Percentiles rank a stretch among this genome's conserved stretches.
These are phyloP conservation scores for Callaeas wilsoni DNA, from an alignment of 2,113 vertebrate genomes.

Conservation along the genomic window DNA sequence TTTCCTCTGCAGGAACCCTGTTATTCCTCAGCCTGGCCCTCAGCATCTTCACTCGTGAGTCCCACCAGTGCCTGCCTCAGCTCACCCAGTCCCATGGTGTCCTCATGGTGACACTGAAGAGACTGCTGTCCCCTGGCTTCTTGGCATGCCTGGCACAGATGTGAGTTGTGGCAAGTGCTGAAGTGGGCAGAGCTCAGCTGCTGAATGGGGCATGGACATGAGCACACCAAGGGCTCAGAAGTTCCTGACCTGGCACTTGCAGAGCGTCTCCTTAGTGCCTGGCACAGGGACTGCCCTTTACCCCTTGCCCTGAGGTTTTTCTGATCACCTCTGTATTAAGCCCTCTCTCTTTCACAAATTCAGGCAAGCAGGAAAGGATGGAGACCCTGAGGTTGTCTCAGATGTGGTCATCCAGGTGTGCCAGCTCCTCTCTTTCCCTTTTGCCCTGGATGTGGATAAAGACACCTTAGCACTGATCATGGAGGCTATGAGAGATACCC, in stretches of 20 bases:
- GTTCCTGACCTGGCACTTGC: not conserved
- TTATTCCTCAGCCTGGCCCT: conserved; percentile 71
- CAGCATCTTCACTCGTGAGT: conserved; percentile 57
- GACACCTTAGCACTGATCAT: conserved; percentile 40
- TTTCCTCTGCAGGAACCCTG: conserved; percentile 54
- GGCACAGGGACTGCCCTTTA: not conserved
- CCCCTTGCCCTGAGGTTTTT: not conserved
- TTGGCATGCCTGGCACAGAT: conserved; percentile 56
- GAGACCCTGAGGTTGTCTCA: conserved; percentile 56
- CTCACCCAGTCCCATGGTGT: conserved; percentile 50
- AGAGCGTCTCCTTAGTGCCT: not conserved
- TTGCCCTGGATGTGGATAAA: conserved; percentile 68
- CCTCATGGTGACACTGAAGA: conserved; percentile 65
- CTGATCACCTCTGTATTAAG: not conserved
- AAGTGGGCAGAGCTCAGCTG: not conserved
- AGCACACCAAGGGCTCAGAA: not conserved
- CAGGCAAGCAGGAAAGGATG: conserved; percentile 54
- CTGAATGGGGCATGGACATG: not conserved
- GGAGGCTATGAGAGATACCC: conserved; percentile 47
- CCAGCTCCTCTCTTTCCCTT: conserved; percentile 76
- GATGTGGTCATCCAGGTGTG: conserved; percentile 66
- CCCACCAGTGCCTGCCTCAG: conserved; percentile 65
- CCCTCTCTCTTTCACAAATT: not conserved
- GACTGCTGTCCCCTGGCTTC: conserved; percentile 68
- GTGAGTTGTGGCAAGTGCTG: conserved; percentile 64